These are phyloP conservation scores for Eumeta japonica DNA, from an alignment of 1,140 invertebrate genomes.

Conservation along the genomic window DNA sequence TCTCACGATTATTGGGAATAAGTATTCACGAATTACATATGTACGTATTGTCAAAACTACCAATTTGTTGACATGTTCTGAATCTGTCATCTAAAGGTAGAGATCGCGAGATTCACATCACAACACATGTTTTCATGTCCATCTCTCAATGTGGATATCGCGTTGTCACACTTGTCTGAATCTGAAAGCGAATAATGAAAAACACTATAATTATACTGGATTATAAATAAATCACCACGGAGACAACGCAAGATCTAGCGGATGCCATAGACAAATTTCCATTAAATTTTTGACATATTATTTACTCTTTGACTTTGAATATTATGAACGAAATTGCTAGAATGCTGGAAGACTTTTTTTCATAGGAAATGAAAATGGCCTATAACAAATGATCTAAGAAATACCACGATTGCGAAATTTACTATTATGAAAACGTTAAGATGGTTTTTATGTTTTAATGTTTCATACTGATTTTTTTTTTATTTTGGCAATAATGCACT, in stretches of 20 bases:
- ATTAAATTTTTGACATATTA: conserved; percentile 47
- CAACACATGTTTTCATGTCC: conserved; percentile 49
- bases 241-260: conserved; percentile 45
- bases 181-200: conserved; percentile 34
- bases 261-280: conserved; percentile 39
- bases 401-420: conserved; percentile 3
- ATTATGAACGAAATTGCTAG: too few species aligned
- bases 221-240: conserved; percentile 48
- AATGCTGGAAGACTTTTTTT: too few species aligned
- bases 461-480: neutral
- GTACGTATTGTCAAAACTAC: too few species aligned
- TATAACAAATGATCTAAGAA: too few species aligned
- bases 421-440: conserved; percentile 2
- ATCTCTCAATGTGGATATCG: too few species aligned
- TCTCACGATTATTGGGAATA: too few species aligned
- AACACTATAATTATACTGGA: conserved; percentile 46
- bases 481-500: conserved; percentile 1
- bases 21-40: too few species aligned
- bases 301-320: conserved; percentile 25
- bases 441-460: neutral
- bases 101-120: conserved; percentile 45
- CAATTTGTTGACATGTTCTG: conserved; percentile 45
- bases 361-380: too few species aligned
- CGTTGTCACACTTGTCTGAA: too few species aligned
- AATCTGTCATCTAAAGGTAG: conserved; percentile 38